Percentiles rank a stretch among this genome's conserved stretches.
Evolutionary conservation across 2,888 invertebrate genomes (phyloP).

Genomic region (Gymnoscelis rufifasciata): DNA sequence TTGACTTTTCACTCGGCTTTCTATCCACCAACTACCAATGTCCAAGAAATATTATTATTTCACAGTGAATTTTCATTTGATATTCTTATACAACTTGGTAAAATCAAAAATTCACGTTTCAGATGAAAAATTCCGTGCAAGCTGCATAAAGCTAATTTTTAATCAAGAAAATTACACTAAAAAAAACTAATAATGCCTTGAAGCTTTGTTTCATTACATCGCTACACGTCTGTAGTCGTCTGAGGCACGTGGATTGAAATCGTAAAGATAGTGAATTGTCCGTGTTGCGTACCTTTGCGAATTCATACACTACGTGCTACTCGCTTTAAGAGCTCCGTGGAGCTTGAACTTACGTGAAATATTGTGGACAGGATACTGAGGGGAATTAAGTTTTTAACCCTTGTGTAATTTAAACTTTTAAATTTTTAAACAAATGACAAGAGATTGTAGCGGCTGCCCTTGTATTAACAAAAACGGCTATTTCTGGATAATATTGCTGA

Average conservation of each 20-base stretch:
- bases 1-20: too few species aligned
- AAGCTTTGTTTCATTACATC: slow-evolving; percentile 19
- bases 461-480: too few species aligned
- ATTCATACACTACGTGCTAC: slow-evolving; percentile 54
- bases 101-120: neutral
- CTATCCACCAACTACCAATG: too few species aligned
- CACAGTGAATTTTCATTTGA: too few species aligned
- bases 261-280: slow-evolving; percentile 50
- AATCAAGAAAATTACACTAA: slow-evolving; percentile 4
- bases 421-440: too few species aligned
- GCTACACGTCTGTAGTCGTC: slow-evolving; percentile 19
- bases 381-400: slow-evolving; percentile 7
- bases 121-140: neutral
- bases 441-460: too few species aligned
- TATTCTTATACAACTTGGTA: too few species aligned
- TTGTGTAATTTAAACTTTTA: neutral
- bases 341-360: slow-evolving; percentile 28
- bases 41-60: too few species aligned
- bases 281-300: slow-evolving; percentile 40
- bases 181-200: slow-evolving; percentile 5
- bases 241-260: slow-evolving; percentile 39
- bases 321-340: slow-evolving; percentile 33
- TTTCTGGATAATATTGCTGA: too few species aligned
- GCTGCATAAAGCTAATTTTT: slow-evolving; percentile 5
- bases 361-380: slow-evolving; percentile 20